These are phyloP conservation scores for Picathartes gymnocephalus DNA, from an alignment of 2,113 vertebrate genomes.

Conservation along the genomic window DNA sequence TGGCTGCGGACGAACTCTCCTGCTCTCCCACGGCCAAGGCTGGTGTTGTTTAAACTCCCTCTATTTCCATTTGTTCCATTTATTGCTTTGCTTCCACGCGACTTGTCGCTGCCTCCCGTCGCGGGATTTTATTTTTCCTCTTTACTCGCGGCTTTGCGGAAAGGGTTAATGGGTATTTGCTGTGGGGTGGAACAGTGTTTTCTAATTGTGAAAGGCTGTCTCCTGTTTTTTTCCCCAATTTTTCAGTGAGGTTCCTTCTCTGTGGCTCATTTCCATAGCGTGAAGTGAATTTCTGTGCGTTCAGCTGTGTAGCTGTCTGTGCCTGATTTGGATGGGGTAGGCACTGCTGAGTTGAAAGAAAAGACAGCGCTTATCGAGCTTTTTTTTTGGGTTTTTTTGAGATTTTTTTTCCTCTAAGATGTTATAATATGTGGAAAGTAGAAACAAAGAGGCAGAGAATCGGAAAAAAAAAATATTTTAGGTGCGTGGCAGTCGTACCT, in stretches of 20 bases:
- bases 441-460: neutral
- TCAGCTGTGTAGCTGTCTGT: neutral
- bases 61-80: fast-evolving
- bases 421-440: neutral
- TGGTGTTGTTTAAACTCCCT: neutral
- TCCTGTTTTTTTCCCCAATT: neutral
- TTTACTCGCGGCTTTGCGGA: neutral
- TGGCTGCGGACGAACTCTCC: fast-evolving
- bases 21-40: neutral
- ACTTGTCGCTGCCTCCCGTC: neutral
- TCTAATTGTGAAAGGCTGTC: neutral
- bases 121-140: fast-evolving
- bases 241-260: neutral
- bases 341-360: neutral
- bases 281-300: neutral
- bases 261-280: neutral
- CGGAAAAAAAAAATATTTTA: neutral
- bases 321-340: neutral
- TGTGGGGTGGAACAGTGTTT: neutral
- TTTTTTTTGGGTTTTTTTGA: neutral
- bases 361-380: fast-evolving
- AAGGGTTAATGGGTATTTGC: neutral
- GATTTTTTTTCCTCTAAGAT: too few species aligned
- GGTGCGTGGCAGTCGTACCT: fast-evolving
- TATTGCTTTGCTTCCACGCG: neutral